Base-by-base conservation (phyloP, 1,140 invertebrate species). In the Halyomorpha halys region DNA sequence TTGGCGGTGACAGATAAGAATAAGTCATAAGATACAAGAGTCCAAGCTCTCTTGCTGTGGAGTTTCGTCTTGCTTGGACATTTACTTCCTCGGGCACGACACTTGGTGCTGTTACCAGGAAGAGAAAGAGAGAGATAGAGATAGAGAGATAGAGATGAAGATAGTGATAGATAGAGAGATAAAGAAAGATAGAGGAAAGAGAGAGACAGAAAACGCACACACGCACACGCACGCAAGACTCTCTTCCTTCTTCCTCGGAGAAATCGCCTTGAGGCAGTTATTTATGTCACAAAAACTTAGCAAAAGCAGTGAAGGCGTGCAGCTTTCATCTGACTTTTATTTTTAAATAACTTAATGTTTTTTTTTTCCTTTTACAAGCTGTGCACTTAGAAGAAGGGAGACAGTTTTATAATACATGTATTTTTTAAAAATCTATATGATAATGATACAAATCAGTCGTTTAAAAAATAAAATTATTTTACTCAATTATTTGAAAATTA, bases 41-140 rank as follows among this genome's bases (percentile, higher is more conserved):
- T 56, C 53, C 53, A 56, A 56, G 53, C 53, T 25, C 23, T 27
- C 18, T 56, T 21, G 15, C 53, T 39, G 21, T 56, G 18, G 53
- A 56, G 23, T 56, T 23, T 56, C 23, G 18, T 23, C 23, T 56
- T 27, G 53, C 53, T 56, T 56, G 53, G 53, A 23, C 25, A n/a
- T 39, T 18, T 60, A 44, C 83, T 85, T 84, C 83, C 81, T 81
- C 83, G 81, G 69, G 69, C 70, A 71, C 70, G 70, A 68, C 65
- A 54, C 56, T 69, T 54, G 66, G 80, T 85, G 83, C 83, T 85
- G 83, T 85, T 83, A 79, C 77, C 78, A 60, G 59, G 83, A 85
- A 83, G 83, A 86, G 83, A 83, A 64, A 83, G 82, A 84, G 83
- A 78, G 81, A 80, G 80, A 81, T 1, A 44, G 19, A 44, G 25